Conservation (phyloP, 2,888 invertebrate species). For the Amblyteles armatorius region DNA sequence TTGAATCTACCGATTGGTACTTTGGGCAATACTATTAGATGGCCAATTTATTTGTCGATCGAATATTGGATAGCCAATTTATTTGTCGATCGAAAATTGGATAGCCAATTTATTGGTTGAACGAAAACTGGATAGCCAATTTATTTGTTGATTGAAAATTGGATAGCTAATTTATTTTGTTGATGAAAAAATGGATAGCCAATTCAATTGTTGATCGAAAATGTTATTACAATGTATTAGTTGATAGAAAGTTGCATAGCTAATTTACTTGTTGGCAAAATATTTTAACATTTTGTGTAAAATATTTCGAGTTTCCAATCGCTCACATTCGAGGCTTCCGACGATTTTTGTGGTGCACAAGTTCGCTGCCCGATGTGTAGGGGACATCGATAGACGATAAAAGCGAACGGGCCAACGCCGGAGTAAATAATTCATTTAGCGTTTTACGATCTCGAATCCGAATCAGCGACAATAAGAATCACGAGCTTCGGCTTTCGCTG, state of each 20-base stretch:
- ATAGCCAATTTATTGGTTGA: too few species aligned
- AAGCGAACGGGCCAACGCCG: constrained; percentile 9
- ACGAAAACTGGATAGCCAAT: too few species aligned
- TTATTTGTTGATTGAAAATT: too few species aligned
- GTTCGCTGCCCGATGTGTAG: neutral
- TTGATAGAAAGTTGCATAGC: neutral
- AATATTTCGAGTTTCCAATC: neutral
- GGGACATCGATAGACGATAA: neutral
- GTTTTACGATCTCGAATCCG: constrained; percentile 51
- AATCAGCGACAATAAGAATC: constrained; percentile 68
- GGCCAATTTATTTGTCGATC: too few species aligned
- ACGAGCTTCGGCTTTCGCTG: constrained; percentile 10
- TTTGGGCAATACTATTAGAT: too few species aligned
- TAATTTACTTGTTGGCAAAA: neutral
- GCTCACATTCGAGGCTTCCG: neutral
- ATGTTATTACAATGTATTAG: neutral
- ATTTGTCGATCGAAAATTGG: too few species aligned
- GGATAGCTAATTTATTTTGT: too few species aligned
- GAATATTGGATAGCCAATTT: too few species aligned
- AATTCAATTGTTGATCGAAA: neutral
- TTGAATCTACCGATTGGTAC: too few species aligned
- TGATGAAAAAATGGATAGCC: too few species aligned
- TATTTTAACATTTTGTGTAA: neutral
- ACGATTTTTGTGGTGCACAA: neutral
- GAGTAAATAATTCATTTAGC: constrained; percentile 24